phyloP scores from a whole-genome alignment of 2,888 invertebrate genomes.

The Ophion costatus region DNA sequence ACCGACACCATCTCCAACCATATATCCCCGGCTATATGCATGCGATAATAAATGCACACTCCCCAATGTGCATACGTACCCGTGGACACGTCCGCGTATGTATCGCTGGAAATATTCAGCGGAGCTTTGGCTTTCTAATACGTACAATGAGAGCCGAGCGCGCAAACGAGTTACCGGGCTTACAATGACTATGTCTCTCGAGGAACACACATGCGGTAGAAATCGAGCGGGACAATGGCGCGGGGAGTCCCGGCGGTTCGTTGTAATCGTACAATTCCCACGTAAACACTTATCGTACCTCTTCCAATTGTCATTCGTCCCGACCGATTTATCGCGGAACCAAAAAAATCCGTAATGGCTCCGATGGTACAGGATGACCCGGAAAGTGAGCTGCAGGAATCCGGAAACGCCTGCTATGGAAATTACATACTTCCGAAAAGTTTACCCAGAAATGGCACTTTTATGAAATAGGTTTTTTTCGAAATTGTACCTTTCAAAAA shows the following conservation, averaged over 20 bases:
- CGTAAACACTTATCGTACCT: conserved; percentile 42
- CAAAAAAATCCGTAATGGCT: neutral
- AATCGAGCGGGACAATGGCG: conserved; percentile 59
- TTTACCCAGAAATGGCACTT: neutral
- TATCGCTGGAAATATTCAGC: conserved; percentile 31
- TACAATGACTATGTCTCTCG: conserved; percentile 55
- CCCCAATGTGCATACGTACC: conserved; percentile 60
- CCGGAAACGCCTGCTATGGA: neutral
- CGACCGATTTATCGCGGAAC: conserved; percentile 9
- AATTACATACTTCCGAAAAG: neutral
- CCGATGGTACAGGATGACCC: neutral
- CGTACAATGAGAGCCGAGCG: conserved; percentile 42
- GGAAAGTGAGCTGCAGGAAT: neutral
- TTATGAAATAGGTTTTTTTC: too few species aligned
- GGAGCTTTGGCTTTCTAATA: conserved; percentile 63
- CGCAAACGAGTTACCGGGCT: conserved; percentile 16
- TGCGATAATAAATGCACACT: conserved; percentile 74
- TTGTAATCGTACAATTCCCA: conserved; percentile 53
- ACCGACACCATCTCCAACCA: conserved; percentile 61
- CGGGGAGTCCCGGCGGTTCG: conserved; percentile 34
- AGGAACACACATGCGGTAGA: conserved; percentile 10
- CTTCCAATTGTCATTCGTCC: conserved; percentile 47
- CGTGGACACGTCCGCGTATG: neutral
- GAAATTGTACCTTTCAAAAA: neutral
- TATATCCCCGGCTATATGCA: conserved; percentile 65